Evolutionary conservation across 1,140 invertebrate genomes (phyloP).

Genomic region (Drosophila nikananu): DNA sequence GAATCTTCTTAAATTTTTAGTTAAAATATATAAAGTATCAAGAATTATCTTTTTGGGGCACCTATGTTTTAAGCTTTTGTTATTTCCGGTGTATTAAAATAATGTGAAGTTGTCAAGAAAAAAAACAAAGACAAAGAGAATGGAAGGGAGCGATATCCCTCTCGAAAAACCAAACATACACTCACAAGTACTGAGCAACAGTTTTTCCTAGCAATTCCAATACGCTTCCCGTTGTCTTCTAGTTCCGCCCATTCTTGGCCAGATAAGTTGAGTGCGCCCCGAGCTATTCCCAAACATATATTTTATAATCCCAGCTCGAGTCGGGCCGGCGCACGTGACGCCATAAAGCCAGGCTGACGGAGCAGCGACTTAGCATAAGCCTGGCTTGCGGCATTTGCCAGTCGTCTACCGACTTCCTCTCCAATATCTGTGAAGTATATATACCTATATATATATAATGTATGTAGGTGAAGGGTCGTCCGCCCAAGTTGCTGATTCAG

Average conservation of each 20-base stretch:
- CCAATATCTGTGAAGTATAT: not conserved
- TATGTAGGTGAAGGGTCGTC: conserved; percentile 18
- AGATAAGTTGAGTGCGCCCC: conserved; percentile 55
- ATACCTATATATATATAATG: not conserved
- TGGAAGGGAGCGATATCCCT: not conserved
- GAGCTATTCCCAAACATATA: conserved; percentile 41
- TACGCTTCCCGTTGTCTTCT: conserved; percentile 25
- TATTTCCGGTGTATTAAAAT: conserved; percentile 24
- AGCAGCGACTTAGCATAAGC: conserved; percentile 66
- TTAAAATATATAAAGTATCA: not conserved
- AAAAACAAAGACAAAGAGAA: not conserved
- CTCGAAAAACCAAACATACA: not conserved
- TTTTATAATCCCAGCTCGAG: conserved; percentile 61
- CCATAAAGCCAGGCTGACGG: conserved; percentile 49
- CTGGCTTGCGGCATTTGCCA: conserved; percentile 62
- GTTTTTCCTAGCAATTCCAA: conserved; percentile 43
- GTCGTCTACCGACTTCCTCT: conserved; percentile 10
- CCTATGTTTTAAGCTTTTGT: not conserved
- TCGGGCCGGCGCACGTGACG: conserved; percentile 55
- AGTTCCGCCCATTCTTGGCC: conserved; percentile 21
- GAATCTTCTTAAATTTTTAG: not conserved
- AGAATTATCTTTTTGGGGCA: not conserved
- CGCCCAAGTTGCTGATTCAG: conserved; percentile 38
- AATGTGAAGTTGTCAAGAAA: conserved; percentile 60
- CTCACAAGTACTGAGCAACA: conserved; percentile 43